Conservation (phyloP, 2,888 invertebrate genomes). For the Epinotia nisella region DNA sequence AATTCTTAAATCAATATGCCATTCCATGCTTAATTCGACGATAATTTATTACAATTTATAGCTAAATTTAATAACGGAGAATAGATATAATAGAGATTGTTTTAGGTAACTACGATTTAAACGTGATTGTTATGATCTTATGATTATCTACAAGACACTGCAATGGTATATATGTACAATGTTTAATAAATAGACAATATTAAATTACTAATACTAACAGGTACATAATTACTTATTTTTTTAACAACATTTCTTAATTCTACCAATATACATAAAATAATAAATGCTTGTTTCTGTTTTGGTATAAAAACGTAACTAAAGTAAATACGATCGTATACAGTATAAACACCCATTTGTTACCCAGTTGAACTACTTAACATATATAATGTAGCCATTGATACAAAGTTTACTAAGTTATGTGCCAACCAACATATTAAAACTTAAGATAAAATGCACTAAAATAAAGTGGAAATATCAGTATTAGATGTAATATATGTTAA, state of each 20-base stretch:
- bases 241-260: neutral
- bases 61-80: too few species aligned
- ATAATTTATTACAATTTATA: too few species aligned
- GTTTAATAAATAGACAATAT: conserved; percentile 12
- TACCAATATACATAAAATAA: neutral
- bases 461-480: too few species aligned
- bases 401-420: neutral
- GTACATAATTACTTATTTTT: conserved; percentile 17
- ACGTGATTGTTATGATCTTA: too few species aligned
- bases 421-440: too few species aligned
- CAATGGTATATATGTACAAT: neutral
- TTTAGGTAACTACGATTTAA: too few species aligned
- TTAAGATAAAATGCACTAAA: too few species aligned
- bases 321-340: neutral
- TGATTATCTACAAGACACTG: too few species aligned
- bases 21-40: too few species aligned
- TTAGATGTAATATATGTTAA: too few species aligned
- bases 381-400: neutral
- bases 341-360: neutral
- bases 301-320: conserved; percentile 30
- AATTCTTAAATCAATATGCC: too few species aligned
- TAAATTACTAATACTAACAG: conserved; percentile 21
- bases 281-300: conserved; percentile 40
- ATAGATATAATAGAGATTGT: too few species aligned
- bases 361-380: neutral